Evolutionary conservation across 2,113 vertebrate genomes (phyloP), one percentile per base, ranked within the genome.

Genomic region (Caranx melampygus): DNA sequence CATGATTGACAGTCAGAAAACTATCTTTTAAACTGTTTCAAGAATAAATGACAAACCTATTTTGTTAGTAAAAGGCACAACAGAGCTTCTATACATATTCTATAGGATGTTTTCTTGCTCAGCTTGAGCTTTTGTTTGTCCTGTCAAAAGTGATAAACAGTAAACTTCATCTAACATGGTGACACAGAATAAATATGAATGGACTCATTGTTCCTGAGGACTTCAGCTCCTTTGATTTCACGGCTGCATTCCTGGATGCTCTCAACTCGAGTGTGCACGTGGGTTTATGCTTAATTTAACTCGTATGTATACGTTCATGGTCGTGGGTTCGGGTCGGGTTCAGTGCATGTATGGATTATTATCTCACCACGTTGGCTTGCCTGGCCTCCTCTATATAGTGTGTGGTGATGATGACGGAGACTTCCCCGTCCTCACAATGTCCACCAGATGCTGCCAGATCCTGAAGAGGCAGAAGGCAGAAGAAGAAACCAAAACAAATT

Each of bases 331-430:
- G 13, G 33, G 20, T 44, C 15, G 63, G 31, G 55, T 34, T 33
- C 7, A 45, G 34, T 68, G n/a, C 55, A 16, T 51, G 37, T 49
- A 13, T 59, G 12, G 35, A 26, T 26, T 26, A 70, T 67, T 10
- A 20, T 64, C 94, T 95, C 89, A 96, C 95, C 92, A 93, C 88
- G 16, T 95, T 88, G 59, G 95, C 95, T 80, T 96, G 95, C 65
- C 94, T 79, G 88, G 95, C 95, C 74, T 96, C 95, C 81, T 96
- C 95, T 40, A 95, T 95, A 87, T 96, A 96, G 83, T 95, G 95
- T 0, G 95, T 96, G 35, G 95, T 96, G 91, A 96, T 94, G 80
- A 96, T 94, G 81, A 96, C 93, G 0, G 95, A 96, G 16, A 95
- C 94, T 72, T 91, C 35, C 92, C 93, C 16, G 89, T 93, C 85